These are phyloP conservation scores for Solenopsis fugax DNA, from an alignment of 1,140 invertebrate species.

Conservation along the genomic window DNA sequence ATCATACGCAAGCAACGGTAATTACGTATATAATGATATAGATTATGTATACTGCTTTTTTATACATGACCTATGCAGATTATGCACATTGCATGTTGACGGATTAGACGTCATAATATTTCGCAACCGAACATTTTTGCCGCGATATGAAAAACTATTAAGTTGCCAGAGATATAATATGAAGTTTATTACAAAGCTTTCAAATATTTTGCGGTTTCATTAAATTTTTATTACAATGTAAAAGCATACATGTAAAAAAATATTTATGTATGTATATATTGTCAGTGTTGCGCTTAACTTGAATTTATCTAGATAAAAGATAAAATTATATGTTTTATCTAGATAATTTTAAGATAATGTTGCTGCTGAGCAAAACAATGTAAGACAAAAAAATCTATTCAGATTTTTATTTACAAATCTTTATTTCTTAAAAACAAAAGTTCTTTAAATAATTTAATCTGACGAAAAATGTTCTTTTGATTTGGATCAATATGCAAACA, in stretches of 20 bases:
- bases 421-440: too few species aligned
- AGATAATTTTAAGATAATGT: too few species aligned
- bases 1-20: background rate
- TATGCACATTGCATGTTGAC: background rate
- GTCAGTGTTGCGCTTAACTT: too few species aligned
- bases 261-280: too few species aligned
- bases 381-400: too few species aligned
- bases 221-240: background rate
- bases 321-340: too few species aligned
- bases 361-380: too few species aligned
- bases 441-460: too few species aligned
- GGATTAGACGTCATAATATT: background rate
- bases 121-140: background rate
- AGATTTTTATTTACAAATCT: too few species aligned
- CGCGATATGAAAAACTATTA: background rate
- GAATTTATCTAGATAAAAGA: too few species aligned
- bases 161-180: background rate
- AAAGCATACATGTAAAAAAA: background rate
- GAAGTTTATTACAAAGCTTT: background rate
- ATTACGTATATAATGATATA: background rate
- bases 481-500: too few species aligned
- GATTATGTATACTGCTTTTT: background rate
- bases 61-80: background rate
- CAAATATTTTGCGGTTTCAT: background rate
- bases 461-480: too few species aligned